Conservation (phyloP, 2,797 vertebrate genomes). For the Mycteria americana region DNA sequence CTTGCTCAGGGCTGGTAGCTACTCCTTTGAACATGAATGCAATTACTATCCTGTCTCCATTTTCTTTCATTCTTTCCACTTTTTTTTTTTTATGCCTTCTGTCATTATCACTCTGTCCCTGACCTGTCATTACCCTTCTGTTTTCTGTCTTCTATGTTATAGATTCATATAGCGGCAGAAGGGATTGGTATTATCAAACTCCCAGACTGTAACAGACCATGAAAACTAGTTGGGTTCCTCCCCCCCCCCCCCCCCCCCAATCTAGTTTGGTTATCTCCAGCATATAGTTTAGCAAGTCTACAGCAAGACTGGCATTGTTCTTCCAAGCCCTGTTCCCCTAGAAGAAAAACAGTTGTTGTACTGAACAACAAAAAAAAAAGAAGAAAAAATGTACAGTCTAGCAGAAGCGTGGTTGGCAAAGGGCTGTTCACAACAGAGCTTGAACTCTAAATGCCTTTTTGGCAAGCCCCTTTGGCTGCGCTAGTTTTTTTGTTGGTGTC, state of each 20-base stretch:
- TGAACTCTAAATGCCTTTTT: not conserved
- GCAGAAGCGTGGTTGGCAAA: not conserved
- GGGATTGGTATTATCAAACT: not conserved
- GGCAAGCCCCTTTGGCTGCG: not conserved
- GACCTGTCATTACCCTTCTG: not conserved
- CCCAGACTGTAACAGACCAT: not conserved
- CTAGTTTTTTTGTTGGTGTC: not conserved
- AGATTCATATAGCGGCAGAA: not conserved
- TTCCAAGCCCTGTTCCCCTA: not conserved
- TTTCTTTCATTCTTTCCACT: not conserved
- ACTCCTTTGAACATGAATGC: not conserved
- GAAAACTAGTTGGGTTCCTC: rapidly evolving
- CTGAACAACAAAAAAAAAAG: not conserved
- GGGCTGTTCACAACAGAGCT: not conserved
- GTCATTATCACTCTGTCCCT: not conserved
- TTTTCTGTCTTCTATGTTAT: not conserved
- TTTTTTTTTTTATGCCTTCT: not conserved
- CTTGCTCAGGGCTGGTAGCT: not conserved
- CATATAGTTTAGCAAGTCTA: not conserved
- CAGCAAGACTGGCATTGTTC: not conserved
- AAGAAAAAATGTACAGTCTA: no score
- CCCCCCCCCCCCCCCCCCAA: rapidly evolving
- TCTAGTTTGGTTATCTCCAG: not conserved
- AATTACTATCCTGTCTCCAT: not conserved
- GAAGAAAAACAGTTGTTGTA: not conserved